Base-by-base conservation (phyloP, 1,140 invertebrate species). In the Ceratina australensis region DNA sequence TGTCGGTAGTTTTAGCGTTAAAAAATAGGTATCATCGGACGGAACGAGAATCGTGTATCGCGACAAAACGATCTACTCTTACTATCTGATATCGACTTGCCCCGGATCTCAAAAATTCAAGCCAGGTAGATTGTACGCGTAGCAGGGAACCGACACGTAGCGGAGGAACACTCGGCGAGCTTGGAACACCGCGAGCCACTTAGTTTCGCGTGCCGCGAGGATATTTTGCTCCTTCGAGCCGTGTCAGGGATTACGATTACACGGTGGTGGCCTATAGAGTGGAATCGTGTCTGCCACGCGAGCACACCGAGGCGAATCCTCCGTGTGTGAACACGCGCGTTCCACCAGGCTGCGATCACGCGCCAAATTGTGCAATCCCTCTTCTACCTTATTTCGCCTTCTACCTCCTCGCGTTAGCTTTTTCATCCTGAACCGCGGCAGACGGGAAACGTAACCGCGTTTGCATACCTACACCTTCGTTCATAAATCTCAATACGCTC, bases 301-400 rank as follows among this genome's bases (percentile, higher is more conserved):
- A 73, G 18, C 3, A n/a, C 20, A 73, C 49, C 24, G 26, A 42
- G 33, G 28, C 12, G 33, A 54, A 22, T 65, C 50, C 50, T 66
- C 13, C 28, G 22, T 66, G 42, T 4, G 18, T 3, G 50, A 10
- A 47, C 49, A 33, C 72, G n/a, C 63, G 69, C 71, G 76, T 82
- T 75, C 82, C 56, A 79, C 66, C 80, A 60, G 56, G 72, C 18
- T 79, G 72, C 66, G 66, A 82, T 84, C 77, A 84, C 72, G 82
- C 64, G 77, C 81, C 81, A 68, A 80, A 84, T 82, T 84, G 80
- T 82, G 77, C 82, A 82, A 84, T 82, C 22, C 59, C 60, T 76
- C 33, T 54, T 57, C 59, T 10, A 42, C 33, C 24, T 63, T 20
- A 42, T 76, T 52, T 72, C 49, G 7, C n/a, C 49, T 22, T 13